Percentiles rank a stretch among this genome's conserved stretches.
Conservation (phyloP, 64 coral and sea anemone species). For the Stichodactyla helianthus region DNA sequence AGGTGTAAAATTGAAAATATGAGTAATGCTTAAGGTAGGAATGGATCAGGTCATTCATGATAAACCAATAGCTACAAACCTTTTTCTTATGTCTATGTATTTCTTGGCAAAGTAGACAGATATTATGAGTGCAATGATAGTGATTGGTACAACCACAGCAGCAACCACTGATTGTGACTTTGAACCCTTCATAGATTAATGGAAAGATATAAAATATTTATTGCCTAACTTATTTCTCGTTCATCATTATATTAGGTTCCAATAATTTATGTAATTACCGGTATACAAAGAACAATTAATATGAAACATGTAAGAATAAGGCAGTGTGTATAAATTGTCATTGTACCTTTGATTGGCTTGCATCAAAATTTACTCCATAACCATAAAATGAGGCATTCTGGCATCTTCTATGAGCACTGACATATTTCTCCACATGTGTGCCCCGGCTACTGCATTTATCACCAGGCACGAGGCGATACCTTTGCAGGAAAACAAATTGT, state of each 20-base stretch:
- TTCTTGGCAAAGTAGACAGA: constrained; percentile 44
- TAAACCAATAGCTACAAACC: constrained; percentile 6
- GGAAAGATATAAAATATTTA: too few species aligned
- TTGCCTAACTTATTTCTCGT: too few species aligned
- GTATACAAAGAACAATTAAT: neutral
- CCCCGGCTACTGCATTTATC: constrained; percentile 20
- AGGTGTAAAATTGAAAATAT: too few species aligned
- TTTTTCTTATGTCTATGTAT: constrained; percentile 22
- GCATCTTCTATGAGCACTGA: constrained; percentile 26
- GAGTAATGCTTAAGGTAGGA: too few species aligned
- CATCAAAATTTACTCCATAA: neutral
- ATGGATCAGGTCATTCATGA: too few species aligned
- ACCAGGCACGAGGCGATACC: constrained; percentile 44
- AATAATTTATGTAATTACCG: too few species aligned
- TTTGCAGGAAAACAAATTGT: neutral
- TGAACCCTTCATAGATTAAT: neutral
- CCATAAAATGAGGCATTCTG: neutral
- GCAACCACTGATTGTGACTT: neutral
- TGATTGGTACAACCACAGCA: constrained; percentile 28
- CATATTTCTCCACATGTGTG: constrained; percentile 5
- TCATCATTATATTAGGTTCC: too few species aligned
- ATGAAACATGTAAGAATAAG: neutral
- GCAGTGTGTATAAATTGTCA: neutral
- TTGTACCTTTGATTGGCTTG: neutral
- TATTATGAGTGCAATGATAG: constrained; percentile 15